These are phyloP conservation scores for Scaptomyza flava DNA, from an alignment of 2,888 invertebrate genomes.

Conservation along the genomic window DNA sequence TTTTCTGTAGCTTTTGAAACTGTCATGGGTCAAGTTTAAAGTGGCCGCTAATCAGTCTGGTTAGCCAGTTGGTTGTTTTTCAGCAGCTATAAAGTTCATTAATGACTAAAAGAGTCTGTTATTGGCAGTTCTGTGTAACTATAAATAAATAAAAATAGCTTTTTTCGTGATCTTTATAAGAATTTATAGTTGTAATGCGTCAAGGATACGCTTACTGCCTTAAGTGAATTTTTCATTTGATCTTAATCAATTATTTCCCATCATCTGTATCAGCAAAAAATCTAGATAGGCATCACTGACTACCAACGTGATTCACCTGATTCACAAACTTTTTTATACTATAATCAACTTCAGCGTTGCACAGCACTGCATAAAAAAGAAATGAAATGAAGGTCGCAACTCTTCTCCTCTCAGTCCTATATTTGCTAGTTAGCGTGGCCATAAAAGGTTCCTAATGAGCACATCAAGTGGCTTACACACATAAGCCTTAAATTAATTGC, in stretches of 20 bases:
- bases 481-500: slow-evolving; percentile 79
- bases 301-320: not conserved
- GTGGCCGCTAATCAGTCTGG: slow-evolving; percentile 56
- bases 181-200: not conserved
- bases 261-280: not conserved
- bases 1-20: slow-evolving; percentile 5
- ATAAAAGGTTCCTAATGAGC: slow-evolving; percentile 75
- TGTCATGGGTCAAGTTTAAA: slow-evolving; percentile 47
- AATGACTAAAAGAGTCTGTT: slow-evolving; percentile 8
- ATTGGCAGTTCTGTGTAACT: slow-evolving; percentile 18
- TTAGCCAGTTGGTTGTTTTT: slow-evolving; percentile 30
- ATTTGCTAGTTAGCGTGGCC: slow-evolving; percentile 72
- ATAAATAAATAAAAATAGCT: slow-evolving; percentile 17
- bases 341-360: not conserved
- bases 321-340: not conserved
- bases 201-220: not conserved
- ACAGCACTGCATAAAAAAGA: slow-evolving; percentile 1
- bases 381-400: not conserved
- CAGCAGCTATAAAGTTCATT: slow-evolving; percentile 19
- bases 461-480: slow-evolving; percentile 79
- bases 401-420: slow-evolving; percentile 73
- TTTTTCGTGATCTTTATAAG: not conserved
- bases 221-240: too few species aligned
- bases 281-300: slow-evolving; percentile 1
- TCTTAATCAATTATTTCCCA: too few species aligned